Evolutionary conservation across 2,888 invertebrate genomes (phyloP).

Genomic region (Patella pellucida): DNA sequence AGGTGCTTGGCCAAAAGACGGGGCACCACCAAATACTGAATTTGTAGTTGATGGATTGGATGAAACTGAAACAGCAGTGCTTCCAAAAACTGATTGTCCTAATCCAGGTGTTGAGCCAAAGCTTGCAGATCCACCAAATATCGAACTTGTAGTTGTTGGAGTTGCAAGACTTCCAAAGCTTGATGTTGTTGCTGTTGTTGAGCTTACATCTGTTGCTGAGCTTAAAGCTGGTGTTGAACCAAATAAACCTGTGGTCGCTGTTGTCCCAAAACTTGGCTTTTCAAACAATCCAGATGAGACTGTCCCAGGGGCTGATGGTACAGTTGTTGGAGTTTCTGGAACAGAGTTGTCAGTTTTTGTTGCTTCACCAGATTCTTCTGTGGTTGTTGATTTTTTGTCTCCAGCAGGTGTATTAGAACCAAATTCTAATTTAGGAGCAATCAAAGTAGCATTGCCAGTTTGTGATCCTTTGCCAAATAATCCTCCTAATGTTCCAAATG

Average conservation of each 20-base stretch:
- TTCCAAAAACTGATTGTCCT: constrained; percentile 19
- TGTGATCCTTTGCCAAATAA: constrained; percentile 27
- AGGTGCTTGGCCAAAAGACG: constrained; percentile 25
- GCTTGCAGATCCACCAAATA: constrained; percentile 28
- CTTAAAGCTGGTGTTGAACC: not conserved
- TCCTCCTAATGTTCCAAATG: constrained; percentile 4
- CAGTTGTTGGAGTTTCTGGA: constrained; percentile 9
- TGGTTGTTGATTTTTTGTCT: constrained; percentile 17
- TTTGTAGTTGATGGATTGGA: constrained; percentile 16
- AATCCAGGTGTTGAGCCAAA: constrained; percentile 11
- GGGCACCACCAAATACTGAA: not conserved
- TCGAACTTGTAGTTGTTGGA: not conserved
- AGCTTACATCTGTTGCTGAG: constrained; percentile 4
- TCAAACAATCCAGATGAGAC: constrained; percentile 32
- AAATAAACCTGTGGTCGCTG: constrained; percentile 9
- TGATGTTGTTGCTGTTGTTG: constrained; percentile 15
- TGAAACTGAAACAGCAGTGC: constrained; percentile 28
- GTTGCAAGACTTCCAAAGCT: not conserved
- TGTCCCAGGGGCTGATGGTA: constrained; percentile 32
- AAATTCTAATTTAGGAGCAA: not conserved
- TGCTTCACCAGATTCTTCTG: not conserved
- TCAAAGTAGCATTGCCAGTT: not conserved
- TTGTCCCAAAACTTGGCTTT: constrained; percentile 16
- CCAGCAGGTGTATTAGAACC: constrained; percentile 15
- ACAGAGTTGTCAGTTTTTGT: not conserved